phyloP scores from a whole-genome alignment of 2,113 vertebrate species.

The Rattus norvegicus region GRCr8 NC_086024.1:83073001-83073500 shows the following conservation, averaged over 20 bases:
- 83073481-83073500: background rate
- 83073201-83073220: too few relatives aligned
- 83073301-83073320: background rate
- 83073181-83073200: background rate
- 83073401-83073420: background rate
- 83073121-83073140: background rate
- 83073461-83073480: background rate
- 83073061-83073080: background rate
- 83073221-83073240: background rate
- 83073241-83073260: background rate
- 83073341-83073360: background rate
- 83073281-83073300: background rate
- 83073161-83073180: background rate
- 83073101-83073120: background rate
- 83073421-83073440: background rate
- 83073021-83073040: background rate
- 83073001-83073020: background rate
- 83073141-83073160: background rate
- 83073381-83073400: background rate
- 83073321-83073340: background rate
- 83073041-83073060: background rate
- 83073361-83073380: background rate
- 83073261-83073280: background rate
- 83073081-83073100: background rate
- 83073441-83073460: background rate